Evolutionary conservation across 2,113 vertebrate species (phyloP), one percentile per base, ranked within the genome.

Genomic region (Tyto alba): DNA sequence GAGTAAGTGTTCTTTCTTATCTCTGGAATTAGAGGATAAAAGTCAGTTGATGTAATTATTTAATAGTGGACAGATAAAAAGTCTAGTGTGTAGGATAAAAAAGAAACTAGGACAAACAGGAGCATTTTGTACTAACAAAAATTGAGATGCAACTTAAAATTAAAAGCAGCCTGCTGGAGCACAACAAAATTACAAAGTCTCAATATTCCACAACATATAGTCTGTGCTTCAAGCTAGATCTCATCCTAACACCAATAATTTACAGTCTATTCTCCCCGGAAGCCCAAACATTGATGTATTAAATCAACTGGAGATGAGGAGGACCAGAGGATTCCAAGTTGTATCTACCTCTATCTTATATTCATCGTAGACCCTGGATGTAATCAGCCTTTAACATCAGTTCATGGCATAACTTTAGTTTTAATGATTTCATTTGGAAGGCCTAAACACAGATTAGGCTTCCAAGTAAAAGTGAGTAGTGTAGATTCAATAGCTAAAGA

Each of bases 11-110:
- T 90, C 27, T 76, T 94, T 88, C 45, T 81, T 71, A 80, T 88
- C 71, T 91, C 27, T 92, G 21, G 40, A 76, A 25, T 57, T 73
- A 79, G 40, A 73, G 79, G 55, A 75, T 64, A 91, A 93, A 92
- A 93, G n/a, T 5, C 25, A 62, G 16, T 25, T 76, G 30, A 36
- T 91, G 38, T 36, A 82, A 73, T 79, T 88, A 82, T 55, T 72
- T 68, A 96, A 69, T 8, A 79, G 13, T 57, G 18, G 22, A 57
- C 19, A 91, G 57, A 76, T 82, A 87, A 94, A 87, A 79, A 48
- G 7, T 43, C 40, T 64, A 38, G 2, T 59, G 23, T 52, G 11
- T n/a, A 75, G 20, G 38, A n/a, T 74, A 79, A 55, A 85, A 36
- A 82, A 56, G 21, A 56, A 27, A 68, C 8, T 64, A 67, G 7